Percentiles rank a stretch among this genome's conserved stretches.
These are phyloP conservation scores for Aleiodes testaceus DNA, from an alignment of 2,888 invertebrate genomes.

Conservation along the genomic window DNA sequence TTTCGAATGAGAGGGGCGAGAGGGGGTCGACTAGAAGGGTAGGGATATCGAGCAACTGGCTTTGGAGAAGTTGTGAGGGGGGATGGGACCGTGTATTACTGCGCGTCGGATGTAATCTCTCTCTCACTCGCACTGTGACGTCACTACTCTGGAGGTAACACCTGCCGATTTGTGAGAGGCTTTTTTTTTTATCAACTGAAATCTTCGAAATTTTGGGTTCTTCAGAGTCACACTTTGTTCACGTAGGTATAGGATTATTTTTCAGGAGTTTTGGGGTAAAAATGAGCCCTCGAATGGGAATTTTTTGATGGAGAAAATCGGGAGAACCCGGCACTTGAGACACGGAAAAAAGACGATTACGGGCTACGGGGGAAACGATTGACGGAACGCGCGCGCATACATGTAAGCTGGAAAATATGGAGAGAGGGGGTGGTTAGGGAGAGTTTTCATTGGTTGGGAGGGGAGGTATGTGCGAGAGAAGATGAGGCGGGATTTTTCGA, in stretches of 20 bases:
- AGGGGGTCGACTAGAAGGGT: background rate
- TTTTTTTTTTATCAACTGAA: background rate
- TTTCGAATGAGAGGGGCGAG: background rate
- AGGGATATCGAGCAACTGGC: conserved; percentile 29
- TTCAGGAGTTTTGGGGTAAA: background rate
- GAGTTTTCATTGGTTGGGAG: background rate
- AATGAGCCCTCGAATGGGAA: no score
- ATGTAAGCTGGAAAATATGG: background rate
- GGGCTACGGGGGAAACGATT: no score
- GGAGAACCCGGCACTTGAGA: no score
- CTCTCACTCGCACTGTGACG: background rate
- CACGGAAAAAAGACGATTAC: no score
- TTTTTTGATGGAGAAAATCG: conserved; percentile 1
- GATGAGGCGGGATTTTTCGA: background rate
- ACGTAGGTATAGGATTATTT: background rate
- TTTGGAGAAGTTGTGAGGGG: background rate
- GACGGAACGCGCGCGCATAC: no score
- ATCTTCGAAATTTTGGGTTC: background rate
- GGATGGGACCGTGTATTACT: conserved; percentile 18
- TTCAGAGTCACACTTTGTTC: background rate
- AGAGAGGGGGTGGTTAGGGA: background rate
- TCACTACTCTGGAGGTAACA: conserved; percentile 14
- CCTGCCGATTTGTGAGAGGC: conserved; percentile 14
- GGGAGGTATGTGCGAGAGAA: background rate
- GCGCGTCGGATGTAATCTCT: conserved; percentile 17